Evolutionary conservation across 2,888 invertebrate genomes (phyloP).

Genomic region (Cheilosia pagana): DNA sequence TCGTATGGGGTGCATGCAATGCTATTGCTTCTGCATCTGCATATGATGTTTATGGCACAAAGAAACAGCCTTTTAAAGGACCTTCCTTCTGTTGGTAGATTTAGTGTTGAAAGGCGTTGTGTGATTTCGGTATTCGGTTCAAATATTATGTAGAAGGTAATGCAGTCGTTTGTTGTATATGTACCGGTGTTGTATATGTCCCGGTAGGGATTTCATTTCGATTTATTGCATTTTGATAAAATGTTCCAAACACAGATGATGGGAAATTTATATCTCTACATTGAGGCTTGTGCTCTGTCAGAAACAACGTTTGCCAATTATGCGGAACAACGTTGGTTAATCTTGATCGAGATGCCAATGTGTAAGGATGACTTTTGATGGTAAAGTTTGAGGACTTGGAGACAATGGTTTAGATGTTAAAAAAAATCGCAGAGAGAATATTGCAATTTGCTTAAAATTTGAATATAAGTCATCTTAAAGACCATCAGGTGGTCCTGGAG

Average conservation of each 20-base stretch:
- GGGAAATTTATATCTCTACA: background rate
- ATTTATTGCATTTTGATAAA: constrained; percentile 21
- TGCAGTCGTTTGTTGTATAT: background rate
- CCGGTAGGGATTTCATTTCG: background rate
- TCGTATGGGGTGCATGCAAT: background rate
- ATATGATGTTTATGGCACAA: constrained; percentile 16
- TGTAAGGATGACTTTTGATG: too few species aligned
- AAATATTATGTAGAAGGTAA: background rate
- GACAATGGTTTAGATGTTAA: too few species aligned
- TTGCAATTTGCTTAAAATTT: too few species aligned
- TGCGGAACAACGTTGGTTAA: too few species aligned
- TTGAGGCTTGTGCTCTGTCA: background rate
- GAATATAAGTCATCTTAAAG: too few species aligned
- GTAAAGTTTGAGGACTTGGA: too few species aligned
- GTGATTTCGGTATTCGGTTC: constrained; percentile 1
- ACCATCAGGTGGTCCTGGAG: too few species aligned
- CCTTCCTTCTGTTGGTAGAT: background rate
- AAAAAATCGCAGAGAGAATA: too few species aligned
- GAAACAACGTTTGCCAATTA: too few species aligned
- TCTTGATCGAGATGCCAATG: too few species aligned
- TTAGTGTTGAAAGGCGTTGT: background rate
- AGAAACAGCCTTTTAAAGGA: constrained; percentile 10
- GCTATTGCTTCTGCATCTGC: background rate
- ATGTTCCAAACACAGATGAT: background rate
- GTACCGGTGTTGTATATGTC: background rate